These are phyloP conservation scores for Glaucopsyche alexis DNA, from an alignment of 2,888 invertebrate species.

Conservation along the genomic window DNA sequence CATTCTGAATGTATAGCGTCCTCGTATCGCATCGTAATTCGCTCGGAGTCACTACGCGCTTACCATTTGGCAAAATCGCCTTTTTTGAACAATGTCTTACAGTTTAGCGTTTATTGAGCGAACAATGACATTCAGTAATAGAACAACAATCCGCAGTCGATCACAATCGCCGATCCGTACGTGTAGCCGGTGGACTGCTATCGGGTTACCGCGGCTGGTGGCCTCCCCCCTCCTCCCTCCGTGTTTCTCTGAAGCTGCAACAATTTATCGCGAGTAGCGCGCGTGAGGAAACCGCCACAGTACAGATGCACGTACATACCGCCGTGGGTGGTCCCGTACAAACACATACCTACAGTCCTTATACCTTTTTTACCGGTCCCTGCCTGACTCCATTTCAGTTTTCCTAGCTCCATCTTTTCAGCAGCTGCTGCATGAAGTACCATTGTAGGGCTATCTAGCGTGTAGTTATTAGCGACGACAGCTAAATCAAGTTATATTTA, in stretches of 20 bases:
- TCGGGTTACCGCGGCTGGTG: constrained; percentile 15
- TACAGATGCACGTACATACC: constrained; percentile 15
- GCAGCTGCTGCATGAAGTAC: neutral
- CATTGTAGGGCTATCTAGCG: no score
- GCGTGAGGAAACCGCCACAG: constrained; percentile 14
- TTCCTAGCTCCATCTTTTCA: neutral
- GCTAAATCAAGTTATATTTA: no score
- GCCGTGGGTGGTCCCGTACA: constrained; percentile 22
- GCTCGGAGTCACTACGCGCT: no score
- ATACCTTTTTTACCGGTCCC: neutral
- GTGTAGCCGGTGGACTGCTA: neutral
- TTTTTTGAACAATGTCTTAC: neutral
- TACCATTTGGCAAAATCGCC: neutral
- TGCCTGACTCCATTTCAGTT: neutral
- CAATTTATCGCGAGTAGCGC: constrained; percentile 9
- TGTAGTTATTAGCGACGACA: no score
- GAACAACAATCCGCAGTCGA: neutral
- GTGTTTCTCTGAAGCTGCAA: constrained; percentile 7
- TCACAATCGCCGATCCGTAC: neutral
- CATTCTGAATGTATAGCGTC: no score
- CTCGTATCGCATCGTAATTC: no score
- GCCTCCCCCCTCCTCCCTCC: neutral
- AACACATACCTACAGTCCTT: neutral
- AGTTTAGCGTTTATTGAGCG: neutral
- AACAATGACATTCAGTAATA: constrained; percentile 1